Conservation (phyloP, 2,113 vertebrate genomes). For the Butorides virescens region DNA sequence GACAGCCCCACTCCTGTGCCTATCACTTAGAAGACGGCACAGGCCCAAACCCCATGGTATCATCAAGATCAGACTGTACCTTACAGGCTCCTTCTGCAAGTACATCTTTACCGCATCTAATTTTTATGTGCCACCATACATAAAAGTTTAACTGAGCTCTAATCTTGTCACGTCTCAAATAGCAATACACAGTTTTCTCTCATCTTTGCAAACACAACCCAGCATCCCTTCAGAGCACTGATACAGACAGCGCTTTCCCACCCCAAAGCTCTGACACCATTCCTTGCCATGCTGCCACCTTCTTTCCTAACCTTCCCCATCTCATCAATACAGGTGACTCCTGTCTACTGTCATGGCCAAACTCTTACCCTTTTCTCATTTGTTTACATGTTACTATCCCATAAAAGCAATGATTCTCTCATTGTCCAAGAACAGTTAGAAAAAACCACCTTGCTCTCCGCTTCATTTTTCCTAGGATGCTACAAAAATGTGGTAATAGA, state of each 20-base stretch:
- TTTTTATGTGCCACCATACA: not conserved
- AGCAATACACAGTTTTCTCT: not conserved
- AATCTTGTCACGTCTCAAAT: not conserved
- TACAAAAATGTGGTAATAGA: not conserved
- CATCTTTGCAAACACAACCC: not conserved
- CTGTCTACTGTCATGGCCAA: not conserved
- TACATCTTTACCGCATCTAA: not conserved
- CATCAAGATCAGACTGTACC: not conserved
- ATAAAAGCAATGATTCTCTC: not conserved
- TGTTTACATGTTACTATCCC: not conserved
- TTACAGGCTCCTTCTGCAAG: not conserved
- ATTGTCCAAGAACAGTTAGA: not conserved
- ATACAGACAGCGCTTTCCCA: not conserved
- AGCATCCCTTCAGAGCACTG: not conserved
- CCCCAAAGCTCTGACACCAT: not conserved
- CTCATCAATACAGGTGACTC: rapidly evolving
- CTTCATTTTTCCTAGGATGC: not conserved
- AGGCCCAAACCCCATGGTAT: not conserved
- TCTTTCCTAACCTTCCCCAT: not conserved
- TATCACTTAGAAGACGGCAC: not conserved
- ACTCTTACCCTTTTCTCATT: not conserved
- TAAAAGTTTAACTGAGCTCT: not conserved
- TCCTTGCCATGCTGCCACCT: not conserved
- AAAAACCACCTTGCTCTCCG: not conserved
- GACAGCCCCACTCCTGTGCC: not conserved